Evolutionary conservation across 2,113 vertebrate genomes (phyloP), one percentile per base, ranked within the genome.

Genomic region (Rhegmatorhina hoffmannsi): DNA sequence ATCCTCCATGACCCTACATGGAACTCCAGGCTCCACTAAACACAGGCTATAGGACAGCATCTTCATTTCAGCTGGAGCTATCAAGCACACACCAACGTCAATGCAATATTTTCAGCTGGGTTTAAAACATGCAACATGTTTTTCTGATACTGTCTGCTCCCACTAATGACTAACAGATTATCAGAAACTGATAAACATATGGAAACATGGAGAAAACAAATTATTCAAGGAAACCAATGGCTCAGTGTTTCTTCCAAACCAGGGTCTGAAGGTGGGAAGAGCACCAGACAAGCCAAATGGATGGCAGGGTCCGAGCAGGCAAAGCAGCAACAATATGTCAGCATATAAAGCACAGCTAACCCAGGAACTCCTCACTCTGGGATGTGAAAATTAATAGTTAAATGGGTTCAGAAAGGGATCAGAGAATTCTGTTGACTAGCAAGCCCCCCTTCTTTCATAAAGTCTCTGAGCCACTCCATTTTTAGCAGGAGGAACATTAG

Each of bases 161-260:
- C 31, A 40, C 7, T 67, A 87, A 81, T 53, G 43, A 79, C 53
- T 79, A 90, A 60, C 15, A 86, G 62, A 52, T 89, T 66, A 91
- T 64, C 68, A 90, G 34, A 73, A 86, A 89, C 6, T 34, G 66
- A 90, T 85, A 83, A 93, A 69, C 9, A 36, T 69, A 50, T 15
- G 36, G 64, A 83, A 79, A 73, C n/a, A 36, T 1, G 25, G 28
- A 43, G 43, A 81, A 74, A 25, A 89, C 17, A 88, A 94, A 53
- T 62, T 17, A 66, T 60, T 77, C 14, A 34, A 69, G 46, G 66
- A 85, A 90, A 64, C 23, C 1, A 2, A 25, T 7, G 19, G 26
- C 5, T 60, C 8, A 0, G 10, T 79, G 11, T 47, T 76, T 79
- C 70, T 90, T 92, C 50, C 49, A 50, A 85, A 25, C 29, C 23